Conservation (phyloP, 1,140 invertebrate species). For the Limonius californicus region DNA sequence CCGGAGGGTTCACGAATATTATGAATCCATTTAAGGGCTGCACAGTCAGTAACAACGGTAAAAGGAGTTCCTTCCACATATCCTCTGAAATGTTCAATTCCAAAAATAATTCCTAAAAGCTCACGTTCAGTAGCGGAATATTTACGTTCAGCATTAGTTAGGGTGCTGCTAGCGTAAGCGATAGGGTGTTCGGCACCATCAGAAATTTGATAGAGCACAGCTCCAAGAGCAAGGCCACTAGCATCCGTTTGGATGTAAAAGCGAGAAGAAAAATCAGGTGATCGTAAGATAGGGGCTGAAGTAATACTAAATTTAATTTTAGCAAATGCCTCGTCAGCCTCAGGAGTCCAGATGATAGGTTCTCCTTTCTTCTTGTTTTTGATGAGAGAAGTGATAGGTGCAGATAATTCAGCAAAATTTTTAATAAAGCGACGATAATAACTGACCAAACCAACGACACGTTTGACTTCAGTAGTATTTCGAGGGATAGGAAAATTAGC, state of each 20-base stretch:
- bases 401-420: background rate
- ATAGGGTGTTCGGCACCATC: conserved; percentile 18
- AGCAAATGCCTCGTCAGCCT: background rate
- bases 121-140: conserved; percentile 5
- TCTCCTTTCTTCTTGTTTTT: conserved; percentile 26
- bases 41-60: conserved; percentile 8
- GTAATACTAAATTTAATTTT: conserved; percentile 16
- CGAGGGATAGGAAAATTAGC: conserved; percentile 42
- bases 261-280: conserved; percentile 17
- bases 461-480: no score
- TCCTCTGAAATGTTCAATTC: background rate
- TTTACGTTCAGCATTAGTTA: conserved; percentile 2
- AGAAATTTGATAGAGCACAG: conserved; percentile 32
- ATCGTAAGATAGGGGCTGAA: background rate
- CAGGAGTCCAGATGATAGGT: background rate
- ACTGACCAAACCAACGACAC: background rate
- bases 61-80: conserved; percentile 2
- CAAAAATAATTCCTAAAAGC: background rate
- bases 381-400: background rate
- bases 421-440: background rate
- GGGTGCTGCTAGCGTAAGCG: background rate
- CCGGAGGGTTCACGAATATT: conserved; percentile 33
- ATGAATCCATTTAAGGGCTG: background rate
- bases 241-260: conserved; percentile 45
- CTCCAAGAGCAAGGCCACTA: conserved; percentile 18